phyloP scores from a whole-genome alignment of 2,113 vertebrate species.

The Tyrannus savana region DNA sequence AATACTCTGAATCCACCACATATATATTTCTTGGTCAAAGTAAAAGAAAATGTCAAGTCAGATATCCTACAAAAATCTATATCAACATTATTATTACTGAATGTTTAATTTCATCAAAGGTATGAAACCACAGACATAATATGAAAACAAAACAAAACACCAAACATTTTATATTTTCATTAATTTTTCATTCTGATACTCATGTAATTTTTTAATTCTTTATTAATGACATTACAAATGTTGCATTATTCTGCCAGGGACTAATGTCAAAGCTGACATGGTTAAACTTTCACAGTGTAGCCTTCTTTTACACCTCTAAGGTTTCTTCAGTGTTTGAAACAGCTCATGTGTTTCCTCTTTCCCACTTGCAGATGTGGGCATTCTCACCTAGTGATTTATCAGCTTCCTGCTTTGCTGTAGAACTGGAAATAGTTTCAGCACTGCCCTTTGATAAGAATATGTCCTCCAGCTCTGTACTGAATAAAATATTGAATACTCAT shows the following conservation, averaged over 20 bases:
- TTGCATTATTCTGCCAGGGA: neutral
- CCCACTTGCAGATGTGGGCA: neutral
- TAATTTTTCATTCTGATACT: neutral
- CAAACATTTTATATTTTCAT: neutral
- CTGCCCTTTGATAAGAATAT: neutral
- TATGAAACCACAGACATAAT: neutral
- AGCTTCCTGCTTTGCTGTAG: neutral
- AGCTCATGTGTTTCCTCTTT: neutral
- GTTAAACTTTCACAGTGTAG: neutral
- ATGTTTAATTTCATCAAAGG: neutral
- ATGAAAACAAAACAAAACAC: neutral
- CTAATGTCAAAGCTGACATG: neutral
- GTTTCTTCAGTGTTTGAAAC: neutral
- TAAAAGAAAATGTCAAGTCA: neutral
- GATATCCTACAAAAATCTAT: neutral
- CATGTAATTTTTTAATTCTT: neutral
- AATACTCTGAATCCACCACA: neutral
- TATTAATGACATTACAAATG: neutral
- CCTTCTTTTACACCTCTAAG: neutral
- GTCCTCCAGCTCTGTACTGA: neutral
- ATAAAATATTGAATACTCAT: neutral
- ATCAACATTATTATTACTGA: neutral
- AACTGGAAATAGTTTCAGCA: neutral
- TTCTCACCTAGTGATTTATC: neutral
- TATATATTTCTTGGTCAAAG: neutral